Evolutionary conservation across 2,888 invertebrate genomes (phyloP).

Genomic region (Macrophya annulata): DNA sequence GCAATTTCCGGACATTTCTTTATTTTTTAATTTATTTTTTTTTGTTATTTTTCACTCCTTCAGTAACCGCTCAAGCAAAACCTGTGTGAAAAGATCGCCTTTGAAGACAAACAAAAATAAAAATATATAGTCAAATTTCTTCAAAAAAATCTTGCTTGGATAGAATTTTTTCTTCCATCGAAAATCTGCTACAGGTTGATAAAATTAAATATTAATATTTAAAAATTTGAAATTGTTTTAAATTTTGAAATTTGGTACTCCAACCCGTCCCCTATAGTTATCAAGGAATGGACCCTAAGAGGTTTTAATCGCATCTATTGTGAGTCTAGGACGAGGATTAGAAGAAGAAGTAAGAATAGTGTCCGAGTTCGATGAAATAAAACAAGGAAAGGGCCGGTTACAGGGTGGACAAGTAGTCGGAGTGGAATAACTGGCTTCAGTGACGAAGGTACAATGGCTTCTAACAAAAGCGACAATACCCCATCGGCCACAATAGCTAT

Average conservation of each 20-base stretch:
- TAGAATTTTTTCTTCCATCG: neutral
- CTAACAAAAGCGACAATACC: constrained; percentile 64
- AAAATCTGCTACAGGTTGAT: too few species aligned
- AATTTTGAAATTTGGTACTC: too few species aligned
- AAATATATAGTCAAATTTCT: neutral
- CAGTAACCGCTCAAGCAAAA: neutral
- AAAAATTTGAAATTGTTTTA: too few species aligned
- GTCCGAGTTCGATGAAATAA: constrained; percentile 59
- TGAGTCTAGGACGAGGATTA: constrained; percentile 27
- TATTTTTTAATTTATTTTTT: neutral
- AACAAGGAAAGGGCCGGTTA: constrained; percentile 52
- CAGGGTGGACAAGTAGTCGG: constrained; percentile 24
- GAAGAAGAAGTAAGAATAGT: neutral
- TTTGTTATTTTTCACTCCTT: neutral
- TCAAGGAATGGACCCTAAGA: neutral
- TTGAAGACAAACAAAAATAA: neutral
- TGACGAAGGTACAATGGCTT: constrained; percentile 60
- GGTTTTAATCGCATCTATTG: constrained; percentile 63
- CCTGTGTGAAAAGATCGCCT: neutral
- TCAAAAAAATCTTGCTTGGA: neutral
- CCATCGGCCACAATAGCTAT: constrained; percentile 34
- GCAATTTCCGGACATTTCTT: neutral
- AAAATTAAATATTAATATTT: too few species aligned
- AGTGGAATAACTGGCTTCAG: constrained; percentile 40
- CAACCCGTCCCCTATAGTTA: neutral